These are phyloP conservation scores for Bombycilla garrulus DNA, from an alignment of 2,113 vertebrate species.

Conservation along the genomic window DNA sequence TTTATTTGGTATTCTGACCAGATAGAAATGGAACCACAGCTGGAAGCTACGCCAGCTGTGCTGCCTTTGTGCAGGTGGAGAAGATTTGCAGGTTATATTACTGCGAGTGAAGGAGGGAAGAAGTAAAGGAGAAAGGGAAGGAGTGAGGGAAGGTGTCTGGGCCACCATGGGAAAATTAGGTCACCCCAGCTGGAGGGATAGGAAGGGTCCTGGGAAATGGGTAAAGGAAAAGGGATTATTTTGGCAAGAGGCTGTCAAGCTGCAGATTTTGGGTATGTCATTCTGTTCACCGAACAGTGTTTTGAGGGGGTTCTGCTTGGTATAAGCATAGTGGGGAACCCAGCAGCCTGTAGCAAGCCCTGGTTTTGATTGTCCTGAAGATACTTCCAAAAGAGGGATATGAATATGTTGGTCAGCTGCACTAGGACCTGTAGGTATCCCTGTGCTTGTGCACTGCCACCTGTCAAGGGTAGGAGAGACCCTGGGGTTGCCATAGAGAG, in stretches of 20 bases:
- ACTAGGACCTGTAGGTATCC: too few relatives aligned
- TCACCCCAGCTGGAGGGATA: neutral
- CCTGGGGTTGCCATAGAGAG: neutral
- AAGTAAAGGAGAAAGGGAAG: neutral
- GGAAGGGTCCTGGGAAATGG: neutral
- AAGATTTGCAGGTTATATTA: rapidly evolving
- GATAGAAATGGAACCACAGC: neutral
- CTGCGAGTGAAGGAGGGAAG: neutral
- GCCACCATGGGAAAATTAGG: rapidly evolving
- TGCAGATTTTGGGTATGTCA: rapidly evolving
- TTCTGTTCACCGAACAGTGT: neutral
- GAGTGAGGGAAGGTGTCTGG: neutral
- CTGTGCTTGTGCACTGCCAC: neutral
- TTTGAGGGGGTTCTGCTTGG: neutral
- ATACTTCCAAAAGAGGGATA: neutral
- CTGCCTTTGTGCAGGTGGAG: neutral
- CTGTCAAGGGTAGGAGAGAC: neutral
- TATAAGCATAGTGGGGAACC: rapidly evolving
- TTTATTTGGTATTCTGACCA: neutral
- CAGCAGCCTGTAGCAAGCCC: neutral
- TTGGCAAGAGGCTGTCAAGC: neutral
- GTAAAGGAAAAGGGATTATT: neutral
- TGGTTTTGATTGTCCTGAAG: neutral
- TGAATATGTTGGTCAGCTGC: neutral
- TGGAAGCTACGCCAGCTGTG: neutral